Percentiles rank a stretch among this genome's conserved stretches.
These are phyloP conservation scores for Chaetodon trifascialis DNA, from an alignment of 2,113 vertebrate genomes.

Conservation along the genomic window DNA sequence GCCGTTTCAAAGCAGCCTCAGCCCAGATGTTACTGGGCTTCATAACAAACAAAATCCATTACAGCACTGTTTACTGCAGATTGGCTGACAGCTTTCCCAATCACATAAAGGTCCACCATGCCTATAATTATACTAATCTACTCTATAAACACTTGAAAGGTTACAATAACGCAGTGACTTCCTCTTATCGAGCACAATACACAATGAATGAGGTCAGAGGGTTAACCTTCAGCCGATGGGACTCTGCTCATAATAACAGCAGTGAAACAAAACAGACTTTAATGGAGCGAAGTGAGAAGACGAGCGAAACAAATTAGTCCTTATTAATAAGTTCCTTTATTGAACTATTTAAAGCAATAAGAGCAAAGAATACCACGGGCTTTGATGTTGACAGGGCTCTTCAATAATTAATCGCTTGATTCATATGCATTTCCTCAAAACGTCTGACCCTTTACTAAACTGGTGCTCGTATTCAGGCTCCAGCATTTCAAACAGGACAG, in stretches of 20 bases:
- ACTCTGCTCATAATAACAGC: constrained; percentile 10
- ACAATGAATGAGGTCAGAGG: constrained; percentile 56
- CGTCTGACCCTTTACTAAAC: constrained; percentile 70
- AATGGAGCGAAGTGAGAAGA: constrained; percentile 54
- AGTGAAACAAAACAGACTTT: constrained; percentile 63
- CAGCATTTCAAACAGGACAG: constrained; percentile 54
- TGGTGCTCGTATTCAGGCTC: constrained; percentile 56
- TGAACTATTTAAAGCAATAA: constrained; percentile 79
- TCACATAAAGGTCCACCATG: constrained; percentile 30
- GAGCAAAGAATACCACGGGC: constrained; percentile 74
- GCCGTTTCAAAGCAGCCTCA: constrained; percentile 65
- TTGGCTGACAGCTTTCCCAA: constrained; percentile 45
- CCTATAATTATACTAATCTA: constrained; percentile 66
- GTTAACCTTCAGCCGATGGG: constrained; percentile 49
- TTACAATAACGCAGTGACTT: constrained; percentile 50
- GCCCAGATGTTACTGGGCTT: constrained; percentile 64
- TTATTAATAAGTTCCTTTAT: constrained; percentile 83
- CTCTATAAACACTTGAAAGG: constrained; percentile 70
- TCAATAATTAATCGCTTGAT: constrained; percentile 82
- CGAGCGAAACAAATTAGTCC: constrained; percentile 77
- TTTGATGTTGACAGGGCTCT: constrained; percentile 79
- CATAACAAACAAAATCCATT: constrained; percentile 67
- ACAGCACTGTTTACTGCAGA: constrained; percentile 59
- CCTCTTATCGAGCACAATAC: constrained; percentile 60
- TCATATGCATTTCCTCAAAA: constrained; percentile 81